Evolutionary conservation across 2,113 vertebrate genomes (phyloP).

Genomic region (Bombycilla garrulus): DNA sequence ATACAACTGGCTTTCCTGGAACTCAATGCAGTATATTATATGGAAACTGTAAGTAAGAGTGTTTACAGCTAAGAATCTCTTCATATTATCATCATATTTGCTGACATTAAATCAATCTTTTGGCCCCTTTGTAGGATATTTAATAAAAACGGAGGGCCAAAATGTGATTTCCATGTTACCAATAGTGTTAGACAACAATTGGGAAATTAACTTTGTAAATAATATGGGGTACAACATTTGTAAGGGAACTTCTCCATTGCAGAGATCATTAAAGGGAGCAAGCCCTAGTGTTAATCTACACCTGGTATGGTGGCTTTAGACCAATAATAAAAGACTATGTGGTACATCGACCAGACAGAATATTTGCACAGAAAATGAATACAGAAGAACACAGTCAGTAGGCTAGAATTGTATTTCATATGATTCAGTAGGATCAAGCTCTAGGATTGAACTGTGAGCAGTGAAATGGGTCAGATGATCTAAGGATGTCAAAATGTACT

Average conservation of each 20-base stretch:
- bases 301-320: background rate
- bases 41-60: background rate
- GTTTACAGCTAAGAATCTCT: background rate
- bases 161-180: background rate
- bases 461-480: background rate
- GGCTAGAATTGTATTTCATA: background rate
- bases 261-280: background rate
- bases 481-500: background rate
- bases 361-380: background rate
- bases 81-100: accelerated
- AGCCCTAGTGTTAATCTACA: background rate
- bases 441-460: background rate
- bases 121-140: background rate
- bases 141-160: background rate
- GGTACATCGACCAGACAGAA: background rate
- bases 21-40: background rate
- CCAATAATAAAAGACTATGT: background rate
- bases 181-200: background rate
- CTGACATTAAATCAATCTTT: background rate
- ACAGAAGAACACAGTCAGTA: background rate
- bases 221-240: background rate
- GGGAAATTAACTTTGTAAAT: background rate
- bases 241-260: background rate
- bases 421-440: background rate
- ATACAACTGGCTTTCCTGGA: background rate